Percentiles rank a stretch among this genome's conserved stretches.
Conservation (phyloP, 2,797 vertebrate genomes). For the Sebastes elongatus region DNA sequence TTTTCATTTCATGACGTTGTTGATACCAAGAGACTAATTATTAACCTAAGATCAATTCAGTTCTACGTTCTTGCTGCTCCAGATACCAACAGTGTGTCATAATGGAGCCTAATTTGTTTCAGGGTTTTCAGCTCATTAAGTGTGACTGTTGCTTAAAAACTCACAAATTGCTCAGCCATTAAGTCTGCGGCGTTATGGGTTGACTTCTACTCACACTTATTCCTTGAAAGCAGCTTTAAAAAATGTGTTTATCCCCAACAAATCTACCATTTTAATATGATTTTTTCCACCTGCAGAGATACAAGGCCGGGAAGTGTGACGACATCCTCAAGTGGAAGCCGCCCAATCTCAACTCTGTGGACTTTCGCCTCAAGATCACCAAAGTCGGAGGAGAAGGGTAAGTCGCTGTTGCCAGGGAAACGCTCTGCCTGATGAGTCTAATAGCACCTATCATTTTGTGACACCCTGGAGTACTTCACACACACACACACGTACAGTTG, state of each 20-base stretch:
- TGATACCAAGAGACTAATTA: constrained; percentile 1
- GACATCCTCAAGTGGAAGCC: constrained; percentile 99
- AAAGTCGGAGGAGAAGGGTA: constrained; percentile 98
- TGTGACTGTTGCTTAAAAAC: constrained; percentile 28
- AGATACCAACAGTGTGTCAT: constrained; percentile 11
- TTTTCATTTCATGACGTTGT: constrained; percentile 1
- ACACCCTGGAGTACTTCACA: constrained; percentile 26
- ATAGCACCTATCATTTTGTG: constrained; percentile 51
- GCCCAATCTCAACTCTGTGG: constrained; percentile 97
- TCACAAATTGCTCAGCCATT: constrained; percentile 36
- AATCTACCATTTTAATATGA: neutral
- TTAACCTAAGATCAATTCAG: constrained; percentile 2
- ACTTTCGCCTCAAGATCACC: constrained; percentile 98
- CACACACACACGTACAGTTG: neutral
- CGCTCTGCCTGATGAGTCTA: constrained; percentile 33
- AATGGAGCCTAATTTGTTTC: constrained; percentile 23
- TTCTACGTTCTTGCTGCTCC: constrained; percentile 10
- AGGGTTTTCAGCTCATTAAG: constrained; percentile 37
- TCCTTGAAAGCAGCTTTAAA: neutral
- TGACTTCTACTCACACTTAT: neutral
- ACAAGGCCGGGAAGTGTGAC: constrained; percentile 94
- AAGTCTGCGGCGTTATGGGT: constrained; percentile 1
- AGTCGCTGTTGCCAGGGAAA: constrained; percentile 77
- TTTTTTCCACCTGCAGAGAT: constrained; percentile 84
- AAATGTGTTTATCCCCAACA: neutral